Percentiles rank a stretch among this genome's conserved stretches.
phyloP scores from a whole-genome alignment of 2,113 vertebrate genomes.

The Syngnathoides biaculeatus region DNA sequence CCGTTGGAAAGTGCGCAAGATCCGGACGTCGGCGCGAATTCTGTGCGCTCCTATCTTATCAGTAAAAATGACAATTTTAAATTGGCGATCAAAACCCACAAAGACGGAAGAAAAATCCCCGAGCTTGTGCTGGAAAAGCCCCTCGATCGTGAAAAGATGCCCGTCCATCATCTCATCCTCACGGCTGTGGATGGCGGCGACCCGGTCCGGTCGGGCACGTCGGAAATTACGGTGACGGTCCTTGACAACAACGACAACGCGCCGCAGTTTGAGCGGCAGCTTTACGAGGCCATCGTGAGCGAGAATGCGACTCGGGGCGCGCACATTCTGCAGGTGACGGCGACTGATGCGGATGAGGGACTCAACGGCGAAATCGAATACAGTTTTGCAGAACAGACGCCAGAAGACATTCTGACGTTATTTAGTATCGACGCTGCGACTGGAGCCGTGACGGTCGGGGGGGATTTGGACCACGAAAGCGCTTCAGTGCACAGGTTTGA shows the following conservation, averaged over 20 bases:
- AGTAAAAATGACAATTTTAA: slow-evolving; percentile 69
- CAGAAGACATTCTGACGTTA: slow-evolving; percentile 41
- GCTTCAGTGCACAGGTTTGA: slow-evolving; percentile 61
- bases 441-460: slow-evolving; percentile 59
- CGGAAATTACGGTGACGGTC: slow-evolving; percentile 61
- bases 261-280: slow-evolving; percentile 77
- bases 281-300: slow-evolving; percentile 78
- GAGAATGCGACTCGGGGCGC: slow-evolving; percentile 74
- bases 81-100: slow-evolving; percentile 63
- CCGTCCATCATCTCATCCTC: slow-evolving; percentile 74
- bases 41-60: slow-evolving; percentile 64
- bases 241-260: slow-evolving; percentile 87
- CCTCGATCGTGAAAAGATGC: slow-evolving; percentile 71
- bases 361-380: slow-evolving; percentile 69
- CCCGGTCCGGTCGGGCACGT: slow-evolving; percentile 65
- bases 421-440: slow-evolving; percentile 56
- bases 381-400: slow-evolving; percentile 62
- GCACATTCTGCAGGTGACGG: slow-evolving; percentile 74
- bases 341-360: slow-evolving; percentile 70
- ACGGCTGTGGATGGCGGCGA: slow-evolving; percentile 72
- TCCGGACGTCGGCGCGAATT: slow-evolving; percentile 68
- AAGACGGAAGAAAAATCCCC: slow-evolving; percentile 66
- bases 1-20: slow-evolving; percentile 71
- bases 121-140: slow-evolving; percentile 71
- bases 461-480: slow-evolving; percentile 64